Evolutionary conservation across 2,797 vertebrate species (phyloP), one percentile per base, ranked within the genome.

Genomic region (Enteromius mattozi): DNA sequence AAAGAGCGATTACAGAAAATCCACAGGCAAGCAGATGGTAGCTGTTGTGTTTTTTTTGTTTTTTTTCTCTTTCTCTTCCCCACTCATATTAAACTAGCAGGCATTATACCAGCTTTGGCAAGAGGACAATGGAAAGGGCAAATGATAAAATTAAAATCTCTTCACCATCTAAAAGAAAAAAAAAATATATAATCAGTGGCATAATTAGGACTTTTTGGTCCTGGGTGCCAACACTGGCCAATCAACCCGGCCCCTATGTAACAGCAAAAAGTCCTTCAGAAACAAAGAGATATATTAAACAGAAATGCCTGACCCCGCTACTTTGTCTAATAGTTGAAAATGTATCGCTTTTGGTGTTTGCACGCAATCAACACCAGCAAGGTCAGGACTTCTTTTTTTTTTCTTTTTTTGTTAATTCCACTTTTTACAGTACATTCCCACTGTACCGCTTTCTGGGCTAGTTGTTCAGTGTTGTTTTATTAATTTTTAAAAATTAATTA

Each of bases 1-100:
- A 95, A 95, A 95, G 93, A 94, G 93, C 94, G 95, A 96, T 96
- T 95, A 96, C 94, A 93, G 93, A 94, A 94, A 94, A 96, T 95
- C 95, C 92, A 91, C 93, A 93, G 94, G 94, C 93, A 92, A 94
- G 94, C 94, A 95, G 94, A 95, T 94, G 95, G 94, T 90, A 88
- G 87, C 89, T 90, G 89, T 88, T 90, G 89, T 90, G 89, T 81
- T 82, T 51, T 78, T 79, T 69, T 83, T 51, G 1, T 74, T 82
- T 83, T 78, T 37, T 13, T 27, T 45, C 51, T 66, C 65, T 81
- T 77, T 69, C 61, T 71, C 65, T 82, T 84, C 82, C 83, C 83
- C 86, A 76, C 80, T 75, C 89, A 86, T 92, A 91, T 93, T 93
- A 93, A 93, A 94, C 90, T 91, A 92, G 89, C 88, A 85, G 85